phyloP scores from a whole-genome alignment of 2,888 invertebrate species.

The Ophion obscuratus region DNA sequence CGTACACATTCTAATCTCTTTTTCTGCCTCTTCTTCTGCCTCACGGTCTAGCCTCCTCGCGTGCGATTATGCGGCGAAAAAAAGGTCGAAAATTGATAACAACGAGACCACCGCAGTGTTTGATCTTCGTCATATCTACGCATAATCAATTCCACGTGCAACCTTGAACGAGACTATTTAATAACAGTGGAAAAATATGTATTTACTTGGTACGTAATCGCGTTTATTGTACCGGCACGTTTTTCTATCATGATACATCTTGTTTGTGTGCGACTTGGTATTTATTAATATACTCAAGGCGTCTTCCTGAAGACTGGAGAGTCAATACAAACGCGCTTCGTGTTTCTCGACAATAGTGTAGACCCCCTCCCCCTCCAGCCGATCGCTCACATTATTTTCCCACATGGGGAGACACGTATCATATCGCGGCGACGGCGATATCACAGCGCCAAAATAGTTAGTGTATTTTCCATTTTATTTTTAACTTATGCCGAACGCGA shows the following conservation, averaged over 20 bases:
- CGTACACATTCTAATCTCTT: not conserved
- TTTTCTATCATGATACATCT: not conserved
- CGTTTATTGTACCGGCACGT: not conserved
- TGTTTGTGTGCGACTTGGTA: not conserved
- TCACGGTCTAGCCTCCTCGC: not conserved
- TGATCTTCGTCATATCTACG: constrained; percentile 29
- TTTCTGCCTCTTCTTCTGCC: not conserved
- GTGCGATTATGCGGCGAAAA: not conserved
- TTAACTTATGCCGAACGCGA: not conserved
- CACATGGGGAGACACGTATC: not conserved
- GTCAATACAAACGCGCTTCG: no score
- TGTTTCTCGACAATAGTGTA: no score
- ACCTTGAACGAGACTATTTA: constrained; percentile 15
- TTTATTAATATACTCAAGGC: not conserved
- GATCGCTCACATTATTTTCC: not conserved
- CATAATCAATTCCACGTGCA: constrained; percentile 37
- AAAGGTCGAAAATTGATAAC: constrained; percentile 35
- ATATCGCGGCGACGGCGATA: not conserved
- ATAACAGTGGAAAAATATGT: not conserved
- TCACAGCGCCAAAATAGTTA: not conserved
- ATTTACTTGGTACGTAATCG: not conserved
- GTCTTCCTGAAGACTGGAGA: not conserved
- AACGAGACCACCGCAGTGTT: constrained; percentile 9
- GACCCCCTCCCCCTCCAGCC: no score
- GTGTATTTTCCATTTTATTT: not conserved